Base-by-base conservation (phyloP, 2,797 vertebrate species). In the Poeciliopsis presidionis region DNA sequence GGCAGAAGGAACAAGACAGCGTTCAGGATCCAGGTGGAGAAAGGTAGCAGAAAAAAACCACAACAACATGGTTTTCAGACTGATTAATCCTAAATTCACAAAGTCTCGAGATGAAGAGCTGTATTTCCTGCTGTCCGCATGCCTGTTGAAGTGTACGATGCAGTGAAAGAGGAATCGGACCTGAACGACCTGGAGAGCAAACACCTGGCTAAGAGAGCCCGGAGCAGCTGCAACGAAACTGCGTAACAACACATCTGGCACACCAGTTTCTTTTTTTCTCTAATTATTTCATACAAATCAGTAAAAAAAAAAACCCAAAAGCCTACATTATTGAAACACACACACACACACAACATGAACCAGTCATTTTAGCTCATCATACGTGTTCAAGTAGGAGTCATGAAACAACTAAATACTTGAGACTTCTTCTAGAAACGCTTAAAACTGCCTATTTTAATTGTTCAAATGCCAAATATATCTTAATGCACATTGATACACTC, bases 21-120 rank as follows among this genome's bases (percentile, higher is more conserved):
- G 46, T 99, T 99, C 87, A 95, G 96, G 93, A 98, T 99, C 90
- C 98, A 98, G 82, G 97, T 99, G 55, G 97, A 97, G 86, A 99
- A 96, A 96, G 96, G 98, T 98, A 87, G 84, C 87, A 63, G 61
- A 6, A 65, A 61, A 61, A 61, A 61, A 63, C 63, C 20, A 20
- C 36, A 8, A 4, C 7, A 25, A 33, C 20, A 1, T 25, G 30
- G 30, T 51, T 36, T 36, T 39, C 18, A 36, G 16, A 65, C 14
- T 33, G 16, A 61, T 61, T 33, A 33, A 33, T 30, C 4, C 6
- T 14, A 61, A 16, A 46, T 14, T 46, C 71, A 14, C 6, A 47
- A 72, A 11, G 16, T 30, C 47, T 18, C 16, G 22, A 28, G n/a
- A 49, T 72, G 28, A 7, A 65, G 61, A 65, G 28, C 5, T 33